Evolutionary conservation across 2,113 vertebrate genomes (phyloP), one percentile per base, ranked within the genome.

Genomic region (Rissa tridactyla): DNA sequence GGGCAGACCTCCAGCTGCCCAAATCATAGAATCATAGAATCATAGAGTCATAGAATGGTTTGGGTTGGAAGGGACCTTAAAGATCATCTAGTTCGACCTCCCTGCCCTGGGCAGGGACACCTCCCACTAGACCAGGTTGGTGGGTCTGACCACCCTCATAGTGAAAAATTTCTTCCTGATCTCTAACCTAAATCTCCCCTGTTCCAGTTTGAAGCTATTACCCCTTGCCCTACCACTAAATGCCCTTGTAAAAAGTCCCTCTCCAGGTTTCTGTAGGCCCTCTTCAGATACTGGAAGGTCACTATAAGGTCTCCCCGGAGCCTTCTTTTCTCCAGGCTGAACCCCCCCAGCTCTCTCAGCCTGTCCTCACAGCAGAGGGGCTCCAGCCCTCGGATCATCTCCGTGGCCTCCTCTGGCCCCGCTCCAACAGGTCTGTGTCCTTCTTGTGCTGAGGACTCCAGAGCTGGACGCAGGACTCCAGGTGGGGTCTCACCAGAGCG

Each of bases 61-160:
- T 9, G 8, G 12, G 62, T 42, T 10, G 26, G 26, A 64, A 64
- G 26, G 38, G 26, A 64, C 26, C 12, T 64, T 29, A 38, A 27
- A 40, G 38, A 3, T 1, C 38, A 30, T 3, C 62, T 3, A 30
- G 27, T 65, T 0, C 17, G 18, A 30, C 11, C 27, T 11, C 27
- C 62, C 62, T 65, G 60, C 36, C 60, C 10, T 38, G 36, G 36
- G 60, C 60, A 62, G 60, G 36, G 60, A 62, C 60, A 38, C 60
- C 60, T 62, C 60, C 60, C 36, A 38, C 60, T 7, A 38, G 4
- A 5, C n/a, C 60, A 38, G 23, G 23, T 38, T 26, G 60, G 13
- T 42, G 61, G 36, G 6, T 17, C 11, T 62, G 36, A 62, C 36
- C 61, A 12, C 61, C 15, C 61, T 38, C 36, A 62, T 3, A 38